phyloP scores from a whole-genome alignment of 2,113 vertebrate species.

The Rostratula benghalensis region DNA sequence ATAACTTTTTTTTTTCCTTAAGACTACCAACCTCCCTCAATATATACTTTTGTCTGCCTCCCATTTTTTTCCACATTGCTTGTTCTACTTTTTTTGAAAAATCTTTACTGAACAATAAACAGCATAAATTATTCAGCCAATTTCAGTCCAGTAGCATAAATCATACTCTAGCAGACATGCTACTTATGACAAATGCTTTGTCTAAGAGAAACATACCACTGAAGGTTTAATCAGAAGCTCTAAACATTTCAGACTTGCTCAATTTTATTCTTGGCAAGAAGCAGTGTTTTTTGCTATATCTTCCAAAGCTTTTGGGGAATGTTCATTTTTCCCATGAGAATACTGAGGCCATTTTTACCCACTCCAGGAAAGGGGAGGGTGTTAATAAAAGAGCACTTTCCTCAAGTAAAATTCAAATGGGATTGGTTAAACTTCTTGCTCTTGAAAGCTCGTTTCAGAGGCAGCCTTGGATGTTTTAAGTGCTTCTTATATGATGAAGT shows the following conservation, averaged over 20 bases:
- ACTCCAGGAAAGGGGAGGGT: conserved; percentile 1
- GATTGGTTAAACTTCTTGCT: conserved; percentile 46
- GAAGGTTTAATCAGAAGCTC: conserved; percentile 74
- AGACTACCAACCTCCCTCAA: neutral
- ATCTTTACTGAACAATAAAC: conserved; percentile 74
- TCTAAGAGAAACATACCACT: conserved; percentile 69
- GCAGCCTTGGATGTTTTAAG: conserved; percentile 33
- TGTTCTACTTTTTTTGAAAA: conserved; percentile 59
- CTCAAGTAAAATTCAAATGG: conserved; percentile 49
- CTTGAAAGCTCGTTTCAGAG: conserved; percentile 40
- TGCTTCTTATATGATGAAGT: neutral
- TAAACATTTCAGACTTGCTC: conserved; percentile 69
- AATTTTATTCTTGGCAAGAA: conserved; percentile 72
- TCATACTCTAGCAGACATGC: conserved; percentile 68
- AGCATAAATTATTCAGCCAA: conserved; percentile 76
- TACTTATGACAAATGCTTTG: conserved; percentile 75
- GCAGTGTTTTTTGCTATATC: conserved; percentile 35
- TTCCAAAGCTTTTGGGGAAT: conserved; percentile 51
- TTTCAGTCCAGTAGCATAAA: conserved; percentile 73
- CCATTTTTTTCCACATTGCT: conserved; percentile 3
- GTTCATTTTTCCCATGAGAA: conserved; percentile 58
- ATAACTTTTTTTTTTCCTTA: neutral
- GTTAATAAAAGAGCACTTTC: conserved; percentile 57
- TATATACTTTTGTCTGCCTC: neutral
- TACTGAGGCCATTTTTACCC: conserved; percentile 60